Conservation (phyloP, 2,888 invertebrate genomes). For the Thalpophila matura region DNA sequence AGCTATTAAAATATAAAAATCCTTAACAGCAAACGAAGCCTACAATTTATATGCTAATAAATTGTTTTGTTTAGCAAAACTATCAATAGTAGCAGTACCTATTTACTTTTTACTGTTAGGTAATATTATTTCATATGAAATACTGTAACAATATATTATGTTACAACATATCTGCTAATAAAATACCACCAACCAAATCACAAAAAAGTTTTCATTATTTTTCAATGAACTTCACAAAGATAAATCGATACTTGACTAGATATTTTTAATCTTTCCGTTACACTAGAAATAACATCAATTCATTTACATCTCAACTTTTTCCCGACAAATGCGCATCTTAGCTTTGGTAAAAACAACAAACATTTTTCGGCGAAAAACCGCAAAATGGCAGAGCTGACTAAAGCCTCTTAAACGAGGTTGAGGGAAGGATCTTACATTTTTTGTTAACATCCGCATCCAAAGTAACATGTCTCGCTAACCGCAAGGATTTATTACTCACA, state of each 20-base stretch:
- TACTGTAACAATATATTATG: neutral
- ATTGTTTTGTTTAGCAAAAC: conserved; percentile 4
- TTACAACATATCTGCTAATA: neutral
- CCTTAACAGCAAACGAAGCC: no score
- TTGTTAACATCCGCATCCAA: conserved; percentile 27
- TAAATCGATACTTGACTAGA: neutral
- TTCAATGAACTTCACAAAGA: neutral
- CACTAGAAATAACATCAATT: conserved; percentile 4
- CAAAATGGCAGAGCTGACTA: conserved; percentile 9
- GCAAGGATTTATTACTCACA: conserved; percentile 35
- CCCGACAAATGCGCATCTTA: neutral
- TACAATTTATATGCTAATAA: neutral
- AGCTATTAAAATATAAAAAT: no score
- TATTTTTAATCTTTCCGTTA: conserved; percentile 6
- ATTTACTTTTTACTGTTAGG: neutral
- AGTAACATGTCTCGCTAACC: conserved; percentile 32
- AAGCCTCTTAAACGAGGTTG: conserved; percentile 17
- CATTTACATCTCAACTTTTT: neutral
- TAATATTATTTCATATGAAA: no score
- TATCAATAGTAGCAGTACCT: neutral
- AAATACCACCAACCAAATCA: neutral
- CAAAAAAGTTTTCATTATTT: neutral
- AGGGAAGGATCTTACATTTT: conserved; percentile 9
- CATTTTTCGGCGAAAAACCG: neutral
- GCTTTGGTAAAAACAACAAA: conserved; percentile 17